phyloP scores from a whole-genome alignment of 1,140 invertebrate species.

The Drosophila pectinifera region DNA sequence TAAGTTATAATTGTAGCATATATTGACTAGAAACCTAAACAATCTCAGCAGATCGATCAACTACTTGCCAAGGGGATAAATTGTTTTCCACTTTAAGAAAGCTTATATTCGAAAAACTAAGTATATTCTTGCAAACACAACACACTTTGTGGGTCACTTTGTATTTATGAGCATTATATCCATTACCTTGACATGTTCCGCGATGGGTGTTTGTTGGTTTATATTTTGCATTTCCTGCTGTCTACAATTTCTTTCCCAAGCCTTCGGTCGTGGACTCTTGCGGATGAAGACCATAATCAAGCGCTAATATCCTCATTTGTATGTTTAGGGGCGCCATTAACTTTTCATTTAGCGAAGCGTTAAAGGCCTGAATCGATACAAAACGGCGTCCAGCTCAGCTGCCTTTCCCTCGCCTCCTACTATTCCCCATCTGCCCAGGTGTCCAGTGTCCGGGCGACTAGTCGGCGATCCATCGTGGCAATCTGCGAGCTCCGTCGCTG shows the following conservation, averaged over 20 bases:
- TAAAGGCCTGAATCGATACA: constrained; percentile 43
- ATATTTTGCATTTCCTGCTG: constrained; percentile 33
- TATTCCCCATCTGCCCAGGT: constrained; percentile 25
- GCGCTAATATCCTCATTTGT: constrained; percentile 80
- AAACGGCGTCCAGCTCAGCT: constrained; percentile 18
- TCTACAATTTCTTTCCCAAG: constrained; percentile 8
- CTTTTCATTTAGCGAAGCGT: constrained; percentile 71
- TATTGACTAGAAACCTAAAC: too few species aligned
- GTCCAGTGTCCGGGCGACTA: constrained; percentile 52
- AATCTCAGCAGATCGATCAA: too few species aligned
- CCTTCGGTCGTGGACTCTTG: constrained; percentile 32
- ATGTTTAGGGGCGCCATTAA: constrained; percentile 65
- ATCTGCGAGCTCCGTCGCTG: constrained; percentile 29
- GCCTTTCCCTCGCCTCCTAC: constrained; percentile 4
- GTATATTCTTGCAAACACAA: too few species aligned
- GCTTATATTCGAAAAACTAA: too few species aligned
- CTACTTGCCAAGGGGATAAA: too few species aligned
- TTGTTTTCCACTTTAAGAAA: too few species aligned
- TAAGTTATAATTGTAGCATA: too few species aligned
- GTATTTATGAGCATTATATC: background rate
- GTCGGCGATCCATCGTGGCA: constrained; percentile 55
- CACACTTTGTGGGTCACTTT: too few species aligned
- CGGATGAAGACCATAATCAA: constrained; percentile 73
- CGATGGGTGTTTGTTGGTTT: background rate
- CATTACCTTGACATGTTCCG: background rate